These are phyloP conservation scores for Gandaritis pyraliata DNA, from an alignment of 2,888 invertebrate species.

Conservation along the genomic window DNA sequence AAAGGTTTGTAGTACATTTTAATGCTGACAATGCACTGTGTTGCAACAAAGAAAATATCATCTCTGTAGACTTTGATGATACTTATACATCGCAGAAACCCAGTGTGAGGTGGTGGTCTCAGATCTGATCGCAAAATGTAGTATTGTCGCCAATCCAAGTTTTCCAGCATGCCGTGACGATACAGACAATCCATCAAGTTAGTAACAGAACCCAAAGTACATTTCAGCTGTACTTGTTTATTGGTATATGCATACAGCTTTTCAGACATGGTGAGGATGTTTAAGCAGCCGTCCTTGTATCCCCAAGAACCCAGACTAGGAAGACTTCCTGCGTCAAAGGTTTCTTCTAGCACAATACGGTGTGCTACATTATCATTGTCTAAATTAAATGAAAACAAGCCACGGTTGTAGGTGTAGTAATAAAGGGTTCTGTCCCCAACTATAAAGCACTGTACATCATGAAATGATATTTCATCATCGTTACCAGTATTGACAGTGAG, in stretches of 20 bases:
- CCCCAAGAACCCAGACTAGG: slow-evolving; percentile 8
- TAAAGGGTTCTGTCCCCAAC: slow-evolving; percentile 18
- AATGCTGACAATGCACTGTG: slow-evolving; percentile 60
- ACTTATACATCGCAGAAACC: slow-evolving; percentile 59
- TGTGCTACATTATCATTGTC: slow-evolving; percentile 5
- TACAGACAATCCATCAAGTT: slow-evolving; percentile 34
- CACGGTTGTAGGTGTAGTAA: not conserved
- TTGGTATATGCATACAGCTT: slow-evolving; percentile 13
- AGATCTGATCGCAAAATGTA: slow-evolving; percentile 63
- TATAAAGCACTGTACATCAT: slow-evolving; percentile 15
- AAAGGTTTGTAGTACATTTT: slow-evolving; percentile 67
- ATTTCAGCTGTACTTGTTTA: not conserved
- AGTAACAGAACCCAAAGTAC: not conserved
- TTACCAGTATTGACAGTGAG: not conserved
- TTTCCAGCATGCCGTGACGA: slow-evolving; percentile 61
- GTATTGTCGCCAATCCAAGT: slow-evolving; percentile 65
- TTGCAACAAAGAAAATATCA: slow-evolving; percentile 61
- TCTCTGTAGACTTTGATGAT: slow-evolving; percentile 63
- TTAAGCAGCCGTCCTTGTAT: slow-evolving; percentile 3
- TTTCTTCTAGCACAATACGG: not conserved
- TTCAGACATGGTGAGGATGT: slow-evolving; percentile 19
- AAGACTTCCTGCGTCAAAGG: not conserved
- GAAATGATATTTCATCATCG: slow-evolving; percentile 4
- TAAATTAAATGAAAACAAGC: slow-evolving; percentile 8
- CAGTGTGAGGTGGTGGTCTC: slow-evolving; percentile 55